Percentiles rank a stretch among this genome's conserved stretches.
These are phyloP conservation scores for Heliothis virescens DNA, from an alignment of 1,140 invertebrate genomes.

Conservation along the genomic window DNA sequence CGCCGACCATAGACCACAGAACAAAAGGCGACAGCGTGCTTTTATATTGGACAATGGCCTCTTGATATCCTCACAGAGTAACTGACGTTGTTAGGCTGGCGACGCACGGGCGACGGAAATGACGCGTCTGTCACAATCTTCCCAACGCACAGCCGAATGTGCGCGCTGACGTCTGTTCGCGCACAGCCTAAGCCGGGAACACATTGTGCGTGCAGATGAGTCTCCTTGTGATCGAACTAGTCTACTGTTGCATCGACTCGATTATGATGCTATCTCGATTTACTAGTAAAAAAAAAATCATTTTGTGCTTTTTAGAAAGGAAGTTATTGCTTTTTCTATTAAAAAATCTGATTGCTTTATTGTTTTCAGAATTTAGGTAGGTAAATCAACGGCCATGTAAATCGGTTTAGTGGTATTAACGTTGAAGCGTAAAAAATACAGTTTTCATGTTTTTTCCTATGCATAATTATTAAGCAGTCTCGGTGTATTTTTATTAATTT, in stretches of 20 bases:
- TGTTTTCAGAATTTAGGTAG: too few species aligned
- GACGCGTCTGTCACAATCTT: slow-evolving; percentile 54
- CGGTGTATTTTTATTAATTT: too few species aligned
- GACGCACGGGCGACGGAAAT: slow-evolving; percentile 50
- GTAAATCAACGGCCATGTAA: too few species aligned
- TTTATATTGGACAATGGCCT: slow-evolving; percentile 56
- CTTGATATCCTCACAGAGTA: slow-evolving; percentile 54
- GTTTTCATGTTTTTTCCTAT: too few species aligned
- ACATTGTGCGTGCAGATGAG: background rate
- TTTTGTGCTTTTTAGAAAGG: too few species aligned
- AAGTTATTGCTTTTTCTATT: too few species aligned
- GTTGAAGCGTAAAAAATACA: too few species aligned
- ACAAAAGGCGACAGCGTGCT: slow-evolving; percentile 51
- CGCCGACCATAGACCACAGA: slow-evolving; percentile 41
- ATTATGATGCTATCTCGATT: background rate
- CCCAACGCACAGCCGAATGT: slow-evolving; percentile 36
- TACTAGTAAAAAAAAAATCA: background rate
- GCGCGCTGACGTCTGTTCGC: background rate
- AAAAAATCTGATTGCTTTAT: too few species aligned
- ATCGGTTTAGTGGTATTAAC: too few species aligned
- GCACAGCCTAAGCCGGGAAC: slow-evolving; percentile 1
- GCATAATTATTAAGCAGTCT: too few species aligned
- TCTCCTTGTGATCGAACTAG: background rate
- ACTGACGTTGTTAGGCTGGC: slow-evolving; percentile 48
- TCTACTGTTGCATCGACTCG: background rate